A percentile compares a stretch with the other conserved stretches of the same genome.
phyloP scores from a whole-genome alignment of 1,140 invertebrate genomes.

The Helicoverpa zea region DNA sequence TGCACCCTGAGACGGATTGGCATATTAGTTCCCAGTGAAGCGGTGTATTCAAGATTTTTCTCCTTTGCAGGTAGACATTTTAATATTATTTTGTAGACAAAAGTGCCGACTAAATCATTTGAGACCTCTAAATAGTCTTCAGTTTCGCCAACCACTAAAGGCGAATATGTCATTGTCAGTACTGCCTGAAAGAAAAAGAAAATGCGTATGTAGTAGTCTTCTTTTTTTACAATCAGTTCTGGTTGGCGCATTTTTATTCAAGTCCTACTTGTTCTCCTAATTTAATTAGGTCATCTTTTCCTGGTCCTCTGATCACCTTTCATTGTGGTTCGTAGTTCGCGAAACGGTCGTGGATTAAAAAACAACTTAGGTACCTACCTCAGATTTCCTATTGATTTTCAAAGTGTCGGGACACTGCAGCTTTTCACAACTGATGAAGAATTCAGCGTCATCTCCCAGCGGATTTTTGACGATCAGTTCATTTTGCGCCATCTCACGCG shows the following conservation, averaged over 20 bases:
- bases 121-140: slow-evolving; percentile 70
- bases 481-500: slow-evolving; percentile 71
- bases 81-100: slow-evolving; percentile 69
- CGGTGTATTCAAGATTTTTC: slow-evolving; percentile 72
- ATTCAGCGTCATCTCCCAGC: slow-evolving; percentile 64
- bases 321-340: background rate
- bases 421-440: slow-evolving; percentile 64
- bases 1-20: slow-evolving; percentile 72
- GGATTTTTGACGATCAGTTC: slow-evolving; percentile 73
- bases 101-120: slow-evolving; percentile 70
- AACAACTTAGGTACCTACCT: slow-evolving; percentile 59
- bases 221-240: no score
- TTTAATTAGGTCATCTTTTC: no score
- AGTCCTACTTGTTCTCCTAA: no score
- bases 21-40: slow-evolving; percentile 67
- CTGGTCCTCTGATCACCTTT: no score
- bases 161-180: slow-evolving; percentile 71
- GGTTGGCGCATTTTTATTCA: no score
- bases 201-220: background rate
- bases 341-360: background rate
- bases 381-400: slow-evolving; percentile 70
- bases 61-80: slow-evolving; percentile 78
- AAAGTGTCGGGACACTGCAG: slow-evolving; percentile 66
- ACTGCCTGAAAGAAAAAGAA: slow-evolving; percentile 64
- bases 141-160: slow-evolving; percentile 73